Conservation (phyloP, 1,140 invertebrate genomes). For the Colletes latitarsis region DNA sequence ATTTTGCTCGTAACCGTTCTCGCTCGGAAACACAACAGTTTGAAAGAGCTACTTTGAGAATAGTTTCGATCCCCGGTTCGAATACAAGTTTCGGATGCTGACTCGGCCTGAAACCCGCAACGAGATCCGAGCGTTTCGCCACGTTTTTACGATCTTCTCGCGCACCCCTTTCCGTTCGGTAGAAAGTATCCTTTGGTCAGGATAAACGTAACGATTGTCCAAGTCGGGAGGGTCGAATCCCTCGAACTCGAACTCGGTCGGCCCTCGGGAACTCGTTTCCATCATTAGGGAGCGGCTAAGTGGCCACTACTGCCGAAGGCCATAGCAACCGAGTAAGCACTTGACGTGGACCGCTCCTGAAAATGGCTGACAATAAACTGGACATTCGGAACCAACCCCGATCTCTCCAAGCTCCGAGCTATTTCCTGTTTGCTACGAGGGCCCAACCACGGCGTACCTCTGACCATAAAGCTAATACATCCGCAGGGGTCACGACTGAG, state of each 20-base stretch:
- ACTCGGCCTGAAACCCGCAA: background rate
- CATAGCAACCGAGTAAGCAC: constrained; percentile 36
- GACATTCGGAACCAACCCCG: constrained; percentile 60
- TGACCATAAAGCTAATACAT: constrained; percentile 79
- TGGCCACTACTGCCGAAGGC: constrained; percentile 52
- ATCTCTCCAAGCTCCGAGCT: constrained; percentile 65
- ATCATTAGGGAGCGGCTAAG: constrained; percentile 63
- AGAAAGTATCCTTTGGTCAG: constrained; percentile 39
- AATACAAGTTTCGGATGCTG: background rate
- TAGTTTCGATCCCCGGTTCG: too few relatives aligned
- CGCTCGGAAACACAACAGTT: too few relatives aligned
- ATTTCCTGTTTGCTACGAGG: constrained; percentile 76
- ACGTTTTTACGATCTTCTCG: constrained; percentile 7
- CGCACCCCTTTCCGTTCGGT: constrained; percentile 26
- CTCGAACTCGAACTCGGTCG: constrained; percentile 24
- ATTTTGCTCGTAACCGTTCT: too few relatives aligned
- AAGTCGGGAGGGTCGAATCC: constrained; percentile 47
- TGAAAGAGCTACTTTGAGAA: too few relatives aligned
- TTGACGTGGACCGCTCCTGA: constrained; percentile 55
- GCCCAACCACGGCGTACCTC: constrained; percentile 54
- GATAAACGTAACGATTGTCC: constrained; percentile 56
- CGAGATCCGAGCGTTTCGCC: too few relatives aligned
- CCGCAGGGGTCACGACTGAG: constrained; percentile 71
- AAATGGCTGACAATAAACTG: constrained; percentile 75
- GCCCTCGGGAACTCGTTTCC: constrained; percentile 60